Base-by-base conservation (phyloP, 2,113 vertebrate species). In the Gambusia affinis region DNA sequence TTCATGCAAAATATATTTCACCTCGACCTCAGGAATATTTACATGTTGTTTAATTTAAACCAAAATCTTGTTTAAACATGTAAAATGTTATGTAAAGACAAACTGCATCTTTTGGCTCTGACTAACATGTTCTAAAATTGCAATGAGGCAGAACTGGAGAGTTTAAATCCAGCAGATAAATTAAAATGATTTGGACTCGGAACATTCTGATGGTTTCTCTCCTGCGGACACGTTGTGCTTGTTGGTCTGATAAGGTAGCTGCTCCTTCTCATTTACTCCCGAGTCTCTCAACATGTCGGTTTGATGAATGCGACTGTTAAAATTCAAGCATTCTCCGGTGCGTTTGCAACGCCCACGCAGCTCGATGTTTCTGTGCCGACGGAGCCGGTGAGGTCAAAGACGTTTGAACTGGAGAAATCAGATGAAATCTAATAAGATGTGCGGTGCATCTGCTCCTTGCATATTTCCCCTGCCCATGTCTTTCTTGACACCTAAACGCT, bases 161-260 rank as follows among this genome's bases (percentile, higher is more conserved):
- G 39, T 42, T 27, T 28, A 17, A 47, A 47, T 47, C 44, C 17
- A 47, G 44, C 44, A 47, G 44, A 47, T 5, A 19, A 11, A 66
- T 15, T 12, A 22, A 8, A 65, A 24, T 31, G 51, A 63, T 81
- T 72, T 28, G 61, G 62, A 42, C 76, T 70, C 27, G 5, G 29
- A 19, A 47, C 4, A 12, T 19, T 44, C 24, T 22, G 47, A 64
- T 29, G 1, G 31, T 65, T 27, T 65, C 31, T 27, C 22, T 39
- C 22, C 35, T n/a, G 2, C 24, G 10, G 64, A 65, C n/a, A 22
- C 5, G n/a, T 39, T 39, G 12, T 19, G 1, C 4, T 65, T 4
- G 11, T 39, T 65, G 33, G 35, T 19, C 51, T n/a, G 51, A n/a
- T 57, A n/a, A 57, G 7, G 24, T n/a, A 11, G 10, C 22, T 10